A percentile compares a stretch with the other conserved stretches of the same genome.
Conservation (phyloP, 2,797 vertebrate genomes). For the Harpagifer antarcticus region DNA sequence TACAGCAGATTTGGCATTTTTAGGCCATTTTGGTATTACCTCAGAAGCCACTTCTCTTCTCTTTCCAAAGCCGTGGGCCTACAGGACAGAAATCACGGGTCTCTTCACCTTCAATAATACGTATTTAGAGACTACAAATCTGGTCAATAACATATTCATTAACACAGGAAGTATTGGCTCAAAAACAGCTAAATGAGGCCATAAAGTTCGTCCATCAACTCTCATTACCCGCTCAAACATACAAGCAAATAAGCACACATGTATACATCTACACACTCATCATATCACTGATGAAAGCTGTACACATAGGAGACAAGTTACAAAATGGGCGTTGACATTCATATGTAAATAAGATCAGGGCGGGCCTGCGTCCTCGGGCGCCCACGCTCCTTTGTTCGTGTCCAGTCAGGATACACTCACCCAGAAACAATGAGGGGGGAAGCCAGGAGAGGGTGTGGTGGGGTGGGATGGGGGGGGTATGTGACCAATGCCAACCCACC, state of each 20-base stretch:
- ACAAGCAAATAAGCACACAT: not conserved
- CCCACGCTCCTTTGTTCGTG: slow-evolving; percentile 85
- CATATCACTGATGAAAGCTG: slow-evolving; percentile 33
- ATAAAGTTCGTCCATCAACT: slow-evolving; percentile 28
- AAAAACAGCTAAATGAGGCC: slow-evolving; percentile 3
- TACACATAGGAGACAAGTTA: slow-evolving; percentile 31
- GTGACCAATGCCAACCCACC: slow-evolving; percentile 82
- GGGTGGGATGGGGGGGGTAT: slow-evolving; percentile 23
- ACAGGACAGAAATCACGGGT: not conserved
- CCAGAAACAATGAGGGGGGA: slow-evolving; percentile 84
- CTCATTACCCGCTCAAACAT: slow-evolving; percentile 49
- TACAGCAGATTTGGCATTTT: not conserved
- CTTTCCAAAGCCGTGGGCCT: not conserved
- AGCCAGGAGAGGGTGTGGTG: too few species aligned
- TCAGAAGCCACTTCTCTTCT: not conserved
- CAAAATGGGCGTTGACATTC: slow-evolving; percentile 68
- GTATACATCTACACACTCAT: slow-evolving; percentile 59
- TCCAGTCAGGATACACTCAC: slow-evolving; percentile 89
- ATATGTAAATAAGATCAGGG: slow-evolving; percentile 67
- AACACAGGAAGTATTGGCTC: not conserved
- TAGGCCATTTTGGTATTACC: not conserved
- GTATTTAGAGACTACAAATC: not conserved
- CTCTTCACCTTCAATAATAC: slow-evolving; percentile 1
- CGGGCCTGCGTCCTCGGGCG: slow-evolving; percentile 76
- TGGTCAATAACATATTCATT: slow-evolving; percentile 2